These are phyloP conservation scores for Caerostris darwini DNA, from an alignment of 1,140 invertebrate species.

Conservation along the genomic window DNA sequence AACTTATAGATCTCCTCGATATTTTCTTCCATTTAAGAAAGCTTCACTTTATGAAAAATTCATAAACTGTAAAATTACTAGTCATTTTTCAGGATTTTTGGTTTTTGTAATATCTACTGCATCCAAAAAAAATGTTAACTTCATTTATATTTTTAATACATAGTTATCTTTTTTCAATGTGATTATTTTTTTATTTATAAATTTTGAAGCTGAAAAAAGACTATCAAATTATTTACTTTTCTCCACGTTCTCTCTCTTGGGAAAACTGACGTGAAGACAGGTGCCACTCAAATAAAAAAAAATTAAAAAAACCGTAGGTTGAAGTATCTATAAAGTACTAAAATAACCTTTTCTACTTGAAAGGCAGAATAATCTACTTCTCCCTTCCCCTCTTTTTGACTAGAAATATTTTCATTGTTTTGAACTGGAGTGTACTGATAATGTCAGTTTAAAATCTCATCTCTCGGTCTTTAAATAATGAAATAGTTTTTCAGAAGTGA, in stretches of 20 bases:
- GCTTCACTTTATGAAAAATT: no score
- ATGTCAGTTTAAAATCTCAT: background rate
- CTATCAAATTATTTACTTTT: background rate
- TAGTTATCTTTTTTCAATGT: no score
- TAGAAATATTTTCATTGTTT: background rate
- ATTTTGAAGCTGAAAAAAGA: no score
- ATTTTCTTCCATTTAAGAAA: no score
- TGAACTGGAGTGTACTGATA: background rate
- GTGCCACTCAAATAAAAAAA: background rate
- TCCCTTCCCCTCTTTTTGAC: background rate
- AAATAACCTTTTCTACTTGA: background rate
- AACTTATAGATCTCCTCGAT: no score
- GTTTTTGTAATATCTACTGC: no score
- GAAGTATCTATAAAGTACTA: background rate
- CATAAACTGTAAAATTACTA: no score
- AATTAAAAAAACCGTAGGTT: background rate
- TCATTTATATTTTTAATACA: no score
- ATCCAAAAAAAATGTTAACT: no score
- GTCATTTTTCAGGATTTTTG: no score
- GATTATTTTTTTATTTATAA: no score
- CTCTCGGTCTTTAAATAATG: background rate
- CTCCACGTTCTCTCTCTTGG: background rate
- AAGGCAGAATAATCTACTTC: background rate
- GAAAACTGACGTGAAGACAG: background rate
- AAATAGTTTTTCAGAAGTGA: background rate